Conservation (phyloP, 2,888 invertebrate species). For the Dryococelus australis region DNA sequence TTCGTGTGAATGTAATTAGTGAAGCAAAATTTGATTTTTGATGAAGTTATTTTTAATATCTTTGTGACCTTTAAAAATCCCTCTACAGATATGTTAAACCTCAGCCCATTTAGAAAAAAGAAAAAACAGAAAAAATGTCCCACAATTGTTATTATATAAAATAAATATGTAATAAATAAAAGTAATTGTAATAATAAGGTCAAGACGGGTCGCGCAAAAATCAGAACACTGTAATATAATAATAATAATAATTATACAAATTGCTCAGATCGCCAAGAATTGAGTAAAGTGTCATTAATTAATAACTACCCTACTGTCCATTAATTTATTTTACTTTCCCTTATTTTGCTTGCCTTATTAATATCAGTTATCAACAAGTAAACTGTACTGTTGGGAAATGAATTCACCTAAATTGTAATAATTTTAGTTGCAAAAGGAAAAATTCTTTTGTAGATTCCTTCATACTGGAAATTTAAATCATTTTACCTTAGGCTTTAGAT, state of each 20-base stretch:
- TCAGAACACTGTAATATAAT: conserved; percentile 42
- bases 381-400: neutral
- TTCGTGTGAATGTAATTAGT: neutral
- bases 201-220: conserved; percentile 44
- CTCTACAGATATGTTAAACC: conserved; percentile 30
- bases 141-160: conserved; percentile 43
- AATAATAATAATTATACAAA: conserved; percentile 44
- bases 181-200: conserved; percentile 43
- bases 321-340: conserved; percentile 22
- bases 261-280: conserved; percentile 42
- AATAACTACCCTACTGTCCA: conserved; percentile 32
- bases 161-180: conserved; percentile 42
- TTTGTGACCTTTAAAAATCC: conserved; percentile 22
- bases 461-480: neutral
- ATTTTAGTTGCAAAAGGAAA: neutral
- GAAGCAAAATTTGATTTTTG: neutral
- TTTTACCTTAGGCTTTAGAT: no score
- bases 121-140: conserved; percentile 27
- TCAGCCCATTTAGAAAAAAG: conserved; percentile 31
- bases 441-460: no score
- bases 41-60: conserved; percentile 31
- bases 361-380: neutral
- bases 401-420: neutral
- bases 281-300: conserved; percentile 43
- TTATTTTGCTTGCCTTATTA: neutral